Evolutionary conservation across 2,888 invertebrate species (phyloP), one percentile per base, ranked within the genome.

Genomic region (Fragum whitleyi): DNA sequence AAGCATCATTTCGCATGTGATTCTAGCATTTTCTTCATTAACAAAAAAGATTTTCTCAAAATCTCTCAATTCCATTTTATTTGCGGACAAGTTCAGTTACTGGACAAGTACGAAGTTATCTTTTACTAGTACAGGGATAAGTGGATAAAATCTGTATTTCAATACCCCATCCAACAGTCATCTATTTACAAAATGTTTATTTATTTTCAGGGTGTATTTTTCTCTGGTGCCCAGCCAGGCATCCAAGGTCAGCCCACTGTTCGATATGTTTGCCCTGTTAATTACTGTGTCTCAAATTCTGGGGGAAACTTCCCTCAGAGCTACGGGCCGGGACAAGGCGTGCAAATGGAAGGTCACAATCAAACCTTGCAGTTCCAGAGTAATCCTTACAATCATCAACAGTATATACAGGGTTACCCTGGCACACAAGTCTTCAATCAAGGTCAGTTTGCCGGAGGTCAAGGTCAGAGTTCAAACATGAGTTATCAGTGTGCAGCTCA

Each of bases 181-280:
- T n/a, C n/a, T n/a, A n/a, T n/a, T n/a, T n/a, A n/a, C n/a, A n/a
- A n/a, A n/a, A n/a, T n/a, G n/a, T 23, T 21, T 1, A 19, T 78
- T 55, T 59, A 26, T 67, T 85, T 86, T 29, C 81, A 90, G 90
- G 82, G 81, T 75, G 79, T 87, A 42, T 87, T 77, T 81, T 90
- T 79, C 74, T 87, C 86, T 28, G 79, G 85, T 59, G 75, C 83
- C 32, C 88, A 86, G 55, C 81, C 72, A 32, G 47, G 47, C n/a
- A 71, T 89, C 28, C 76, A 81, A 21, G 87, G 87, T n/a, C 87
- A 88, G 67, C 79, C 79, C 29, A 39, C 68, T 59, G 87, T 90
- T 28, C 76, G 89, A 51, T 90, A 89, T 74, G 81, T 89, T 78
- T 87, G 85, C 65, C 65, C 65, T 26, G 42, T 42, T 6, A 65